phyloP scores from a whole-genome alignment of 2,888 invertebrate genomes.

The Dastarcus helophoroides region DNA sequence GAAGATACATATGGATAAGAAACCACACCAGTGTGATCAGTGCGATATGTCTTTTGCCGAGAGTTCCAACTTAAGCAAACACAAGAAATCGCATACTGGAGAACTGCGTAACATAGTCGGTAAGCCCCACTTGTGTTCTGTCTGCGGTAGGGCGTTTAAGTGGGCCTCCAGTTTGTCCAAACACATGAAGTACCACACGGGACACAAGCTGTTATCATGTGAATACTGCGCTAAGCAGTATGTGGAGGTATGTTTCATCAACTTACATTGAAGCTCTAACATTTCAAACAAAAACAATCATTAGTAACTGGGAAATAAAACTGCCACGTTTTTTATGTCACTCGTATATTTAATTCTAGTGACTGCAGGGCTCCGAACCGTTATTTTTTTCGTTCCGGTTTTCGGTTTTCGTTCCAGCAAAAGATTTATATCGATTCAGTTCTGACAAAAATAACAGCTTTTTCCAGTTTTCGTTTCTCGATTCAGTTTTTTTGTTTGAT shows the following conservation, averaged over 20 bases:
- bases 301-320: too few species aligned
- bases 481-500: too few species aligned
- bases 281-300: too few species aligned
- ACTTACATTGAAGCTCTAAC: too few species aligned
- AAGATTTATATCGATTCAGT: too few species aligned
- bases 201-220: constrained; percentile 38
- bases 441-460: too few species aligned
- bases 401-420: too few species aligned
- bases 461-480: too few species aligned
- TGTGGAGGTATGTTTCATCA: constrained; percentile 35
- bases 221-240: constrained; percentile 39
- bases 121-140: constrained; percentile 37
- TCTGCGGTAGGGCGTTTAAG: constrained; percentile 40
- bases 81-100: constrained; percentile 40
- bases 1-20: constrained; percentile 38
- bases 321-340: too few species aligned
- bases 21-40: constrained; percentile 39
- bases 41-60: constrained; percentile 42
- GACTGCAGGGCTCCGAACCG: too few species aligned
- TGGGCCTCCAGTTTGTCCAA: constrained; percentile 42
- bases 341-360: too few species aligned
- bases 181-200: constrained; percentile 43
- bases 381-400: too few species aligned
- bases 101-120: constrained; percentile 38
- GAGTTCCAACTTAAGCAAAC: constrained; percentile 40